Percentiles rank a stretch among this genome's conserved stretches.
phyloP scores from a whole-genome alignment of 1,140 invertebrate genomes.

The Euura lappo region DNA sequence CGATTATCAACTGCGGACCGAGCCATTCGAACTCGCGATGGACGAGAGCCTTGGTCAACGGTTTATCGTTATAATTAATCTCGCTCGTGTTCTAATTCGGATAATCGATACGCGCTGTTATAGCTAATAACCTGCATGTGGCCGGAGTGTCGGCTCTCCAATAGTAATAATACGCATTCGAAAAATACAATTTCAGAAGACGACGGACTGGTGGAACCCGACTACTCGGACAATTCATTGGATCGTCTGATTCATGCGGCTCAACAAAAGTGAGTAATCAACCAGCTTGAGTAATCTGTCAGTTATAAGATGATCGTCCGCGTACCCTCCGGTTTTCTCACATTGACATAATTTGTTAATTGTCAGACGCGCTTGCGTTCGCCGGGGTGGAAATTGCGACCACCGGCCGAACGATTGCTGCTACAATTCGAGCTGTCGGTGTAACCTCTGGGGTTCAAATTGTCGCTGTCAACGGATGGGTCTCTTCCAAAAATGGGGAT shows the following conservation, averaged over 20 bases:
- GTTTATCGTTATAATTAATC: too few relatives aligned
- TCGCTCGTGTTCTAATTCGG: too few relatives aligned
- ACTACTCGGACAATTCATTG: conserved; percentile 53
- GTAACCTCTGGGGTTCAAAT: conserved; percentile 91
- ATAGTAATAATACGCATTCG: too few relatives aligned
- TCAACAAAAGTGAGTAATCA: conserved; percentile 55
- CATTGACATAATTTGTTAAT: conserved; percentile 71
- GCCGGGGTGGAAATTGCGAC: conserved; percentile 82
- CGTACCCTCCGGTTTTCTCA: conserved; percentile 70
- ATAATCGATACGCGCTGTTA: too few relatives aligned
- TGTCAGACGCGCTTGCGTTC: conserved; percentile 86
- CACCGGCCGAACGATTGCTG: conserved; percentile 86
- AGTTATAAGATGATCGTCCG: too few relatives aligned
- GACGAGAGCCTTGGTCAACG: too few relatives aligned
- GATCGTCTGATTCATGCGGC: conserved; percentile 52
- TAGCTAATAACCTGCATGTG: too few relatives aligned
- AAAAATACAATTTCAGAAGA: conserved; percentile 37
- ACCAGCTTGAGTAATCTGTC: neutral
- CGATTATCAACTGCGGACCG: too few relatives aligned
- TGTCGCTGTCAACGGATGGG: conserved; percentile 89
- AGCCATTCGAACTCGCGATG: too few relatives aligned
- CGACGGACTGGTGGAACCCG: conserved; percentile 37
- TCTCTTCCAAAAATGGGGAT: conserved; percentile 90
- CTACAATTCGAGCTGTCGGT: conserved; percentile 83
- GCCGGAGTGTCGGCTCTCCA: too few relatives aligned